phyloP scores from a whole-genome alignment of 2,797 vertebrate genomes.

The Melanotaenia maccullochi region DNA sequence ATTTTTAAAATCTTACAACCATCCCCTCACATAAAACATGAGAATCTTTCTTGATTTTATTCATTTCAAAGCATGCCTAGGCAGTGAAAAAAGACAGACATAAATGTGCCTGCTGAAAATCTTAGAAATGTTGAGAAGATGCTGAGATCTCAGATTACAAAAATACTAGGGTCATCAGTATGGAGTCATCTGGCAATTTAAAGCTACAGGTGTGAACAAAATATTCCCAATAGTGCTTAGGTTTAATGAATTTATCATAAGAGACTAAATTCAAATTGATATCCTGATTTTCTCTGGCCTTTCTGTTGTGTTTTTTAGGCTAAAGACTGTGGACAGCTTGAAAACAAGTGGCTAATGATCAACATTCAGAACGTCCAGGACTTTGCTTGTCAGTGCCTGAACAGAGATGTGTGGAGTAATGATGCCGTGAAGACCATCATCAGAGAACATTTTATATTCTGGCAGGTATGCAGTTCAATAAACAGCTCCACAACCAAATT shows the following conservation, averaged over 20 bases:
- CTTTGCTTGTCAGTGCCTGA: slow-evolving; percentile 98
- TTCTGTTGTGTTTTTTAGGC: slow-evolving; percentile 82
- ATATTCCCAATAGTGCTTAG: background rate
- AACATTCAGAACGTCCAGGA: slow-evolving; percentile 99
- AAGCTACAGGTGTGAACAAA: too few species aligned
- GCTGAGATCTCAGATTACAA: too few species aligned
- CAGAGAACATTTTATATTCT: slow-evolving; percentile 98
- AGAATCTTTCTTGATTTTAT: too few species aligned
- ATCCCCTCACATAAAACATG: too few species aligned
- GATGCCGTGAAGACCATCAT: slow-evolving; percentile 98
- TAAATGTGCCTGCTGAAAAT: too few species aligned
- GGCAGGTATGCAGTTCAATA: slow-evolving; percentile 88
- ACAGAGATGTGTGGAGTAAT: slow-evolving; percentile 98
- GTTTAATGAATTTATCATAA: background rate
- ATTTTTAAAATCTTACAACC: too few species aligned
- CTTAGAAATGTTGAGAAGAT: too few species aligned
- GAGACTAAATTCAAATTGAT: background rate
- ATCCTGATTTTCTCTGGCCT: slow-evolving; percentile 8
- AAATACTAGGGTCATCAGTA: too few species aligned
- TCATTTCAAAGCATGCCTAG: too few species aligned
- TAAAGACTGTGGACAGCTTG: slow-evolving; percentile 96
- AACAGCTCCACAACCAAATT: background rate
- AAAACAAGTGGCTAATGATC: slow-evolving; percentile 99
- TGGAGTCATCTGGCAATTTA: too few species aligned
- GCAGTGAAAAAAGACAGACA: too few species aligned